Conservation (phyloP, 1,140 invertebrate species). For the Cyrtorhinus lividipennis region DNA sequence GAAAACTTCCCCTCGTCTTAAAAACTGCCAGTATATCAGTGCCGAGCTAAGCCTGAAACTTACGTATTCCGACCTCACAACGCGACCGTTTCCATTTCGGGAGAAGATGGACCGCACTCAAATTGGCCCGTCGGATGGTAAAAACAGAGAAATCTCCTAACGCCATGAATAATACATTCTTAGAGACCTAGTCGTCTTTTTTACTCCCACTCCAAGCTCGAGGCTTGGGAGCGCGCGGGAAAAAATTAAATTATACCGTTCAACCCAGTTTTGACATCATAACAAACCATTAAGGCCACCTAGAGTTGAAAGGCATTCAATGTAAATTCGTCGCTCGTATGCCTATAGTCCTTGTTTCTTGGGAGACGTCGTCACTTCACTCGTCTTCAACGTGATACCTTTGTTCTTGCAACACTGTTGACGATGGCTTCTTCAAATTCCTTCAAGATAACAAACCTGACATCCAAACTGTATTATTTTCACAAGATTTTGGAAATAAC, state of each 20-base stretch:
- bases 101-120: conserved; percentile 13
- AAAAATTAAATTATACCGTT: conserved; percentile 22
- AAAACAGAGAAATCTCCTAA: conserved; percentile 11
- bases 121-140: conserved; percentile 11
- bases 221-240: not conserved
- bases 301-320: conserved; percentile 13
- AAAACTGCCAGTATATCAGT: conserved; percentile 4
- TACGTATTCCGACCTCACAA: conserved; percentile 16
- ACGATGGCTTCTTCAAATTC: too few relatives aligned
- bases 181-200: not conserved
- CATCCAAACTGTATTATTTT: too few relatives aligned
- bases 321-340: conserved; percentile 15
- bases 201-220: not conserved
- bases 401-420: too few relatives aligned
- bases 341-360: too few relatives aligned
- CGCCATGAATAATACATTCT: conserved; percentile 19
- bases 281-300: conserved; percentile 17
- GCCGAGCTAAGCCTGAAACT: not conserved
- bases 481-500: too few relatives aligned
- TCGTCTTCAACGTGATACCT: too few relatives aligned
- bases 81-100: conserved; percentile 14
- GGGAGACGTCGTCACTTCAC: too few relatives aligned
- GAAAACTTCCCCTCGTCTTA: not conserved
- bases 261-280: conserved; percentile 22
- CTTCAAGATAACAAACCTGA: too few relatives aligned